Evolutionary conservation across 2,888 invertebrate genomes (phyloP).

Genomic region (Auanema sp.): DNA sequence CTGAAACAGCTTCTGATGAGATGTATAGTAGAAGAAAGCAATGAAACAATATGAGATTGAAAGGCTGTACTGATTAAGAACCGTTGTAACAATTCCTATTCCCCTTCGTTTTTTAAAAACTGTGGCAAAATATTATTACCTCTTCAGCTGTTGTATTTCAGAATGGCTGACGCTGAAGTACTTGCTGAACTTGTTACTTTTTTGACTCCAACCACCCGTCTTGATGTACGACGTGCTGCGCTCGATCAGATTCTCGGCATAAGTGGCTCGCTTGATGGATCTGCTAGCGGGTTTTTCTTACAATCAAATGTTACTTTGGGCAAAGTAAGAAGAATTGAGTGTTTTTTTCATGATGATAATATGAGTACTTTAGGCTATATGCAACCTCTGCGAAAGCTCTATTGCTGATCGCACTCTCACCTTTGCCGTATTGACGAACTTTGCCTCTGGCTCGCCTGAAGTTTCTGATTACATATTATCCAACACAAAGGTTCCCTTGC

Average conservation of each 20-base stretch:
- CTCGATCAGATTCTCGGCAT: conserved; percentile 41
- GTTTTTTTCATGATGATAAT: neutral
- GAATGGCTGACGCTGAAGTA: conserved; percentile 21
- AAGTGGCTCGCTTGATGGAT: conserved; percentile 40
- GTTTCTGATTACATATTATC: conserved; percentile 36
- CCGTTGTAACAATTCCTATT: too few species aligned
- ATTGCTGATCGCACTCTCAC: conserved; percentile 40
- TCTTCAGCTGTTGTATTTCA: too few species aligned
- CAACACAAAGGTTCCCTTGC: conserved; percentile 17
- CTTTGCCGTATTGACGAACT: conserved; percentile 46
- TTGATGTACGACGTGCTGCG: conserved; percentile 41
- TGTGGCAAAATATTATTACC: too few species aligned
- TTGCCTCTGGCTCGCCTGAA: conserved; percentile 40
- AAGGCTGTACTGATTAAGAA: too few species aligned
- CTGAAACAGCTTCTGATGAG: too few species aligned
- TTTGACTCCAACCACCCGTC: conserved; percentile 30
- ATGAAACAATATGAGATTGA: too few species aligned
- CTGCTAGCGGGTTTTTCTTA: conserved; percentile 40
- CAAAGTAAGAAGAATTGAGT: conserved; percentile 18
- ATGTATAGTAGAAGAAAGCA: too few species aligned
- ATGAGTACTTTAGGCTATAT: conserved; percentile 30
- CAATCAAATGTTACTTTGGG: conserved; percentile 33
- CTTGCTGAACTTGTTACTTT: conserved; percentile 31
- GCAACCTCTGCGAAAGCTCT: conserved; percentile 36
- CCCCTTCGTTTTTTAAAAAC: too few species aligned